Percentiles rank a stretch among this genome's conserved stretches.
Evolutionary conservation across 2,113 vertebrate species (phyloP).

Genomic region (Neodon shergylaensis): DNA sequence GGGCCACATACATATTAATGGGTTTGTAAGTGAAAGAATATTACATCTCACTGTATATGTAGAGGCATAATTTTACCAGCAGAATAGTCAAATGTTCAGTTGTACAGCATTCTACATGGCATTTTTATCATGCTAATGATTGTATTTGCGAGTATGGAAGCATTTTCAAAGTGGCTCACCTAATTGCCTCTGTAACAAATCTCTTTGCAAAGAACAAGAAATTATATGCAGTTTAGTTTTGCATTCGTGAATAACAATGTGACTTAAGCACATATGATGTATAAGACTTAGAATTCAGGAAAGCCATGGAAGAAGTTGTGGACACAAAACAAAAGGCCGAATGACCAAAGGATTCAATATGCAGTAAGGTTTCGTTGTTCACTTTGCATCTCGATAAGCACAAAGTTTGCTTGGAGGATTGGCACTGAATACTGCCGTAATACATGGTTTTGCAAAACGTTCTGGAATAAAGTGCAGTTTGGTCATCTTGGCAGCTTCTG

Average conservation of each 20-base stretch:
- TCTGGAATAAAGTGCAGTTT: constrained; percentile 28
- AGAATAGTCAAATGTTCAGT: not conserved
- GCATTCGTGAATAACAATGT: not conserved
- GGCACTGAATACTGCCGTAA: not conserved
- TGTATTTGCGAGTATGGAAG: constrained; percentile 51
- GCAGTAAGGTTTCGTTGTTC: not conserved
- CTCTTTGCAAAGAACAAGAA: not conserved
- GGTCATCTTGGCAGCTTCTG: not conserved
- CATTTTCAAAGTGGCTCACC: not conserved
- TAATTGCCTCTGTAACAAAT: constrained; percentile 40
- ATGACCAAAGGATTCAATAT: not conserved
- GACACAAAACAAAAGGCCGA: not conserved
- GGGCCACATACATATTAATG: constrained; percentile 45
- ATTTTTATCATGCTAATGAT: constrained; percentile 12
- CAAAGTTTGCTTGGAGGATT: not conserved
- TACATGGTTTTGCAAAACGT: not conserved
- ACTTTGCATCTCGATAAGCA: constrained; percentile 50
- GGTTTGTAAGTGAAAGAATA: not conserved
- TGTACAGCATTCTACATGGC: not conserved
- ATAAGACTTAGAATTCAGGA: not conserved
- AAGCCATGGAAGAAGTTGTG: fast-evolving
- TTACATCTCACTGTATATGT: not conserved
- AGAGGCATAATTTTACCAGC: constrained; percentile 23
- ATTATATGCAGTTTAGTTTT: not conserved
- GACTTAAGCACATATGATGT: not conserved